Evolutionary conservation across 2,888 invertebrate species (phyloP), one percentile per base, ranked within the genome.

Genomic region (Callosobruchus maculatus): DNA sequence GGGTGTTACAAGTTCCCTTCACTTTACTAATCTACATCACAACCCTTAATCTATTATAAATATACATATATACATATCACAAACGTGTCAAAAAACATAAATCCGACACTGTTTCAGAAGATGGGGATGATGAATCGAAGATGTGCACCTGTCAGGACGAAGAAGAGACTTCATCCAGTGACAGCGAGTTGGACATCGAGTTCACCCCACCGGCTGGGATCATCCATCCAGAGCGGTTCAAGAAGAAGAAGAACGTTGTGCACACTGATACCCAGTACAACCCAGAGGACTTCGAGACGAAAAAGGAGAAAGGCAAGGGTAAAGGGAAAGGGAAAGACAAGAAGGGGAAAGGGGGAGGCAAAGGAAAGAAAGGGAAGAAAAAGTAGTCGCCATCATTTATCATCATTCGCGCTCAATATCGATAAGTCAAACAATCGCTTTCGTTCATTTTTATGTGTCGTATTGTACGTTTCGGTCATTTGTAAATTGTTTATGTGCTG

Each of bases 181-280:
- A 92, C 76, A 91, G 90, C 0, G 92, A 93, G 74, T 89, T 92
- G 85, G 92, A 93, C 80, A 92, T 93, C 68, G 93, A 92, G 75
- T 93, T 93, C 72, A 93, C 93, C 0, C 92, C 93, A 0, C 93
- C 93, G 0, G 92, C 92, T 68, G 93, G 92, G 0, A 88, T 93
- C 67, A 91, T 93, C 72, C 91, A 90, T 78, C 88, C 92, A 0
- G 88, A 90, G 74, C 87, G 90, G 0, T 88, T 90, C 13, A 83
- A 82, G 74, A 84, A 82, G 74, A 84, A 83, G 71, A 83, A 81
- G 68, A 89, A 89, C 78, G 86, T 90, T 0, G 82, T 83, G 18
- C 90, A 92, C 77, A 89, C 88, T 0, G 91, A 91, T 73, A 91
- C 92, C 0, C 93, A 93, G 81, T 93, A 93, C 79, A 83, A 87